Conservation (phyloP, 2,888 invertebrate species). For the Drosophila tripunctata region DNA sequence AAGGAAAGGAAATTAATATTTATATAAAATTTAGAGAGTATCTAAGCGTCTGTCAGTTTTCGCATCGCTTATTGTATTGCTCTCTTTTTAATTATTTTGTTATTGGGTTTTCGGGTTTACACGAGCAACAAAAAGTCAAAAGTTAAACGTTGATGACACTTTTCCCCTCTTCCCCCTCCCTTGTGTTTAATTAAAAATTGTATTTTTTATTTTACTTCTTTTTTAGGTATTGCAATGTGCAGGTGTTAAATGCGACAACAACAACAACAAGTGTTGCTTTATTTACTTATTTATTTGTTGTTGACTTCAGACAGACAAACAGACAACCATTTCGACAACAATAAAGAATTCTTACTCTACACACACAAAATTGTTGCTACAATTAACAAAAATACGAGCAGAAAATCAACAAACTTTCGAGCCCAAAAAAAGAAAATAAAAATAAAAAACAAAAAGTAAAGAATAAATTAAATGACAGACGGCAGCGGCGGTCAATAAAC, state of each 20-base stretch:
- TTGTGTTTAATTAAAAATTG: slow-evolving; percentile 53
- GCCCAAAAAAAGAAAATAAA: neutral
- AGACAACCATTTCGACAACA: slow-evolving; percentile 11
- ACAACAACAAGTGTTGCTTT: slow-evolving; percentile 32
- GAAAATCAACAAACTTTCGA: slow-evolving; percentile 8
- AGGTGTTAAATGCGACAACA: slow-evolving; percentile 55
- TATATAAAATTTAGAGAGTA: neutral
- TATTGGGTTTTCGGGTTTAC: slow-evolving; percentile 19
- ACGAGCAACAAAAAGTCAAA: slow-evolving; percentile 56
- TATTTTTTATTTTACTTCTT: slow-evolving; percentile 17
- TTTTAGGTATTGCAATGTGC: slow-evolving; percentile 52
- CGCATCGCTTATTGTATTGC: neutral
- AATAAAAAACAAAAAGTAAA: neutral
- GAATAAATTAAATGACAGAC: slow-evolving; percentile 6
- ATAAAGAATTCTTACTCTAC: slow-evolving; percentile 7
- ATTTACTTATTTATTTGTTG: slow-evolving; percentile 30
- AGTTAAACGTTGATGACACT: slow-evolving; percentile 71
- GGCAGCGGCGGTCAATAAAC: slow-evolving; percentile 22
- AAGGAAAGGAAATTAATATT: neutral
- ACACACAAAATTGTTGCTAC: slow-evolving; percentile 19
- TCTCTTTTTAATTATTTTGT: slow-evolving; percentile 12
- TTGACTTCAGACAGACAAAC: slow-evolving; percentile 19
- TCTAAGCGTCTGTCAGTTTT: neutral
- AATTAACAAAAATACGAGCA: slow-evolving; percentile 16
- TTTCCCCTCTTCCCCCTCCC: no score